A percentile compares a stretch with the other conserved stretches of the same genome.
These are phyloP conservation scores for Meleagris gallopavo DNA, from an alignment of 2,113 vertebrate genomes.

Conservation along the genomic window DNA sequence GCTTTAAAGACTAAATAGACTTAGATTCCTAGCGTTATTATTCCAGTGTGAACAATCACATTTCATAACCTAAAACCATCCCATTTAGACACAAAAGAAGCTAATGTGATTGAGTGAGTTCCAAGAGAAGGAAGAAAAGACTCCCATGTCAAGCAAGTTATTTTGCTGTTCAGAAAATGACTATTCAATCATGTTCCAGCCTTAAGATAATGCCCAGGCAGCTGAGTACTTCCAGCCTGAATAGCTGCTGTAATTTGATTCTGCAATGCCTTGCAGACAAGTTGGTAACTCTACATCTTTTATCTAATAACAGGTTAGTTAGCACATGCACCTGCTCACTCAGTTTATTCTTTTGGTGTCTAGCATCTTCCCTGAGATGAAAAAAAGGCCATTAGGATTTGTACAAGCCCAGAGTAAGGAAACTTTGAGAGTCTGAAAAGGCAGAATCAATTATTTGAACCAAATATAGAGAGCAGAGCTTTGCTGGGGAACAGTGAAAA, in stretches of 20 bases:
- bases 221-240: not conserved
- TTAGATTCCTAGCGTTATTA: slow-evolving; percentile 4
- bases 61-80: not conserved
- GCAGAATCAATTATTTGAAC: not conserved
- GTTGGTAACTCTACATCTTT: not conserved
- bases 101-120: not conserved
- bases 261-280: not conserved
- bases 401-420: not conserved
- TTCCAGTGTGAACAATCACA: not conserved
- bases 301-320: not conserved
- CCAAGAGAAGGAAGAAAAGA: not conserved
- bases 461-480: not conserved
- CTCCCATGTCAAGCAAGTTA: not conserved
- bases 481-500: not conserved
- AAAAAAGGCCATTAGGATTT: not conserved
- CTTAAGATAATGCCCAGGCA: not conserved
- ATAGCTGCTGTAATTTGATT: slow-evolving; percentile 26
- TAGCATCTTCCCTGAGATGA: not conserved
- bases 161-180: slow-evolving; percentile 17
- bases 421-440: not conserved
- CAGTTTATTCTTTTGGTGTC: not conserved
- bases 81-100: not conserved
- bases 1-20: slow-evolving; percentile 21
- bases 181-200: not conserved
- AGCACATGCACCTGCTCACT: not conserved